Base-by-base conservation (phyloP, 2,797 vertebrate species). In the Prunella strophiata region DNA sequence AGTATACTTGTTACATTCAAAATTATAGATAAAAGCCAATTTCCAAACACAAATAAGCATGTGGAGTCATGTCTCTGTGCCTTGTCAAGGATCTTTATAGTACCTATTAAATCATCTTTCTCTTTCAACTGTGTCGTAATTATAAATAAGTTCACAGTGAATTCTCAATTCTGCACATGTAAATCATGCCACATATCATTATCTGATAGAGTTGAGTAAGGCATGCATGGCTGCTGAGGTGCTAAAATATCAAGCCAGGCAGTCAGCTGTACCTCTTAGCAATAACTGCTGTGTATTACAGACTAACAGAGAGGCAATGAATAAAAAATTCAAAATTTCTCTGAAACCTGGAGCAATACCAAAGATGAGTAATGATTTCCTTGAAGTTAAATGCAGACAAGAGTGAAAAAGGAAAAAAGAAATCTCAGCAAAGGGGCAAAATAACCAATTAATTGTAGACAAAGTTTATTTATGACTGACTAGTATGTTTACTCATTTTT, bases 161-260 rank as follows among this genome's bases (percentile, higher is more conserved):
- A 97, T 97, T 97, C 89, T 92, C 73, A 93, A 94, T 96, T 97
- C 89, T 92, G 72, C 78, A 70, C 83, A 89, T 96, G 92, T 96
- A 97, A 97, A 96, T 97, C 93, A 87, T 90, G 71, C 59, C 87
- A 95, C 73, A 83, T 65, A 92, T 52, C 80, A 78, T 97, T 97
- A 96, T 93, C 95, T 94, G 93, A 93, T 97, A 92, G 94, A 94
- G 92, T 91, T 97, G 92, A 96, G 93, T 96, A 96, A 96, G 65
- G 57, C 77, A 90, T 34, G 51, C 61, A 6, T 91, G 88, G 85
- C 72, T 95, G 89, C 91, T 95, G 81, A 89, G 22, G 30, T 4
- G 27, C 57, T 95, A 84, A 96, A 96, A 81, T 66, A 75, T 78
- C 17, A 51, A 85, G 61, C 68, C 71, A 97, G 85, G 57, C 89